phyloP scores from a whole-genome alignment of 1,140 invertebrate genomes.

The Pseudomyrmex concolor region DNA sequence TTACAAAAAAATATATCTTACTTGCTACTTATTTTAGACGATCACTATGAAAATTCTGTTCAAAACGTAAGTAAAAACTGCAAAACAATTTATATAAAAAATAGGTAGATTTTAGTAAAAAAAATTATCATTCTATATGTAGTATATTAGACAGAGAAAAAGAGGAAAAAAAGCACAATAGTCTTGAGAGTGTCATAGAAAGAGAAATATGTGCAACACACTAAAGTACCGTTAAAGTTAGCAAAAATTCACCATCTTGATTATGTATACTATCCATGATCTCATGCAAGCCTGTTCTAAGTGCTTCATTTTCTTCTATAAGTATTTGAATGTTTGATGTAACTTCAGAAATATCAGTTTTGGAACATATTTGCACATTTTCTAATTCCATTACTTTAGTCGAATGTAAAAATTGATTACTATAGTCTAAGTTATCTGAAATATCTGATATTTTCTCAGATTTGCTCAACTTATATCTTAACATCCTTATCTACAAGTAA shows the following conservation, averaged over 20 bases:
- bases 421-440: slow-evolving; percentile 35
- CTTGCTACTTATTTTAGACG: background rate
- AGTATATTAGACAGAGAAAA: background rate
- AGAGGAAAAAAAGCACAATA: background rate
- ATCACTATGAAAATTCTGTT: background rate
- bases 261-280: slow-evolving; percentile 87
- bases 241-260: slow-evolving; percentile 85
- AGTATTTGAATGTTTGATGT: slow-evolving; percentile 85
- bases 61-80: too few relatives aligned
- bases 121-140: slow-evolving; percentile 1
- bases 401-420: slow-evolving; percentile 66
- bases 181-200: slow-evolving; percentile 18
- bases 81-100: background rate
- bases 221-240: slow-evolving; percentile 74
- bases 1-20: slow-evolving; percentile 2
- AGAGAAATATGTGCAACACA: slow-evolving; percentile 64
- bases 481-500: slow-evolving; percentile 72
- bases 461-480: slow-evolving; percentile 74
- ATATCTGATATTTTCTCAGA: slow-evolving; percentile 53
- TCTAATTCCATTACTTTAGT: slow-evolving; percentile 69
- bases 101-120: slow-evolving; percentile 13
- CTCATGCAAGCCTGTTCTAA: slow-evolving; percentile 89
- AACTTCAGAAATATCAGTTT: slow-evolving; percentile 68
- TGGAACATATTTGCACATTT: slow-evolving; percentile 48
- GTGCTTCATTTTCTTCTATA: slow-evolving; percentile 89